Evolutionary conservation across 1,140 invertebrate genomes (phyloP), one percentile per base, ranked within the genome.

Genomic region (Heliconius congener): DNA sequence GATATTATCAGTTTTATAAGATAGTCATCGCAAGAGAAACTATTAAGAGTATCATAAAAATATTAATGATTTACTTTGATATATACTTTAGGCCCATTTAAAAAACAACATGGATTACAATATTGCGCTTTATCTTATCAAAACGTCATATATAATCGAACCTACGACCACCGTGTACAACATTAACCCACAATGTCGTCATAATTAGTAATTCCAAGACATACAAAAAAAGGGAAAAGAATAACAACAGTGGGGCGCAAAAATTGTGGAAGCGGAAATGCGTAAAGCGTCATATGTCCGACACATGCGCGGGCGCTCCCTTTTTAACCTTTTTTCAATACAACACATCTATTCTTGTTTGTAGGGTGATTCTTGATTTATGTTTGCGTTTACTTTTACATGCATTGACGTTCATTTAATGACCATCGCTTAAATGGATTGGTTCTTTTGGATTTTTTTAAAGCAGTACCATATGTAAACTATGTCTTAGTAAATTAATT

Each of bases 251-350:
- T 87, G 76, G 75, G 80, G 71, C 85, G 90, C 90, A 86, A 91
- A 92, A 90, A 85, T 93, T 86, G 80, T 79, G 79, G 84, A 85
- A 90, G 89, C 92, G 92, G 92, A 93, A 92, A 90, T 86, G 86
- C 50, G 74, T 52, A 50, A 74, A 82, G 79, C 86, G 87, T 90
- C 90, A 92, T 86, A 92, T 92, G 92, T 81, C 57, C 81, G 70
- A 81, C 92, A 93, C 90, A 92, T 92, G 92, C 88, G 90, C 86
- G 71, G 42, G 89, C 88, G 90, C 89, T 87, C 90, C 90, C 86
- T 92, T 93, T 93, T 91, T 91, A 86, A 80, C 82, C 88, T 91
- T 91, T 90, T 90, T 90, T 88, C 81, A 78, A 84, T 86, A 85
- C 83, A 87, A 87, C 82, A 81, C 72, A 83, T 83, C 85, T 89